Conservation (phyloP, 2,113 vertebrate species). For the Typhlomys cinereus region DNA sequence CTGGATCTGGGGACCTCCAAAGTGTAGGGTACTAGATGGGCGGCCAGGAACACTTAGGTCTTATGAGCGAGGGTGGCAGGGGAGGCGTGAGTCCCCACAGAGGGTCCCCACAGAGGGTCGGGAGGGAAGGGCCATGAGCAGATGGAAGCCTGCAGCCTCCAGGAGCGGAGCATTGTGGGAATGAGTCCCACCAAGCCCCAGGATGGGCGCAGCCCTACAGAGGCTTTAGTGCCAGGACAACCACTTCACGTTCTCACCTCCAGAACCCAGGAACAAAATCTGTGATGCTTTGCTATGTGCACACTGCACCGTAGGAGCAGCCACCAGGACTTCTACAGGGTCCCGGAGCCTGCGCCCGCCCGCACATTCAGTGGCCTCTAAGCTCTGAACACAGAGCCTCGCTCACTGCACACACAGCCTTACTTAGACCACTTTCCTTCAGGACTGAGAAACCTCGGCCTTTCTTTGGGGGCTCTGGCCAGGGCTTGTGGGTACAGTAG, state of each 20-base stretch:
- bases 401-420: accelerated
- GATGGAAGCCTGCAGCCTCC: background rate
- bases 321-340: accelerated
- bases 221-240: background rate
- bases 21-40: no score
- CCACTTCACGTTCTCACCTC: background rate
- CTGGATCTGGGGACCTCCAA: no score
- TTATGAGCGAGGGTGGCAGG: no score
- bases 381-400: background rate
- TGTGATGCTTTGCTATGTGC: background rate
- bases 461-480: background rate
- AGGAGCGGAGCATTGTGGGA: background rate
- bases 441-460: accelerated
- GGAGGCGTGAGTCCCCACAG: background rate
- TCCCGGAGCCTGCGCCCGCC: background rate
- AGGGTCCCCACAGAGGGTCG: background rate
- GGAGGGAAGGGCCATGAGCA: background rate
- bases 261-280: background rate
- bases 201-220: background rate
- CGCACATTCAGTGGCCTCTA: accelerated
- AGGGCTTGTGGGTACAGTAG: no score
- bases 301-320: no score
- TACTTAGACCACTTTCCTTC: no score
- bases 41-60: no score
- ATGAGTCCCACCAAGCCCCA: background rate